Evolutionary conservation across 2,888 invertebrate species (phyloP).

Genomic region (Xylota segnis): DNA sequence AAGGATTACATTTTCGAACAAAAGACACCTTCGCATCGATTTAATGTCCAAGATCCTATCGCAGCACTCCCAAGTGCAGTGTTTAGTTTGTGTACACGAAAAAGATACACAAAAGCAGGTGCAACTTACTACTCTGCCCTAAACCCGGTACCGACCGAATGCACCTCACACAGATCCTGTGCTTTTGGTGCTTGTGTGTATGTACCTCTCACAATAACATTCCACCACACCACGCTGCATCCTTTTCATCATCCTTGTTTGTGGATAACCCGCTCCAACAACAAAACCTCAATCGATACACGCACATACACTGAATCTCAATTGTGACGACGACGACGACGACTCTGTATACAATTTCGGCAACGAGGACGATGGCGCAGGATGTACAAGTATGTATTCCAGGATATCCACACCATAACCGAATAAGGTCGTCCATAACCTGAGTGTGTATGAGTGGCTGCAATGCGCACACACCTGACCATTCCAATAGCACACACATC

Average conservation of each 20-base stretch:
- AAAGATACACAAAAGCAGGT: conserved; percentile 69
- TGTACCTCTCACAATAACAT: conserved; percentile 52
- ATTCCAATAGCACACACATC: conserved; percentile 64
- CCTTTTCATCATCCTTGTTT: conserved; percentile 51
- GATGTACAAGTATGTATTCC: conserved; percentile 56
- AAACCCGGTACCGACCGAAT: conserved; percentile 1
- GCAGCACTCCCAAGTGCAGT: conserved; percentile 29
- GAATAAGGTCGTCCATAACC: conserved; percentile 67
- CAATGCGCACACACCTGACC: conserved; percentile 77
- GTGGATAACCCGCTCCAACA: conserved; percentile 30
- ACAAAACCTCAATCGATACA: conserved; percentile 63
- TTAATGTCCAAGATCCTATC: conserved; percentile 75
- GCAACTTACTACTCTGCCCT: conserved; percentile 41
- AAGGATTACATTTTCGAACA: conserved; percentile 60
- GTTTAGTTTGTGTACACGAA: conserved; percentile 42
- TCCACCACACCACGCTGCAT: conserved; percentile 55
- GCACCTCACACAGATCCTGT: conserved; percentile 68
- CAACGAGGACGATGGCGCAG: conserved; percentile 59
- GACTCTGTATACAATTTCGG: conserved; percentile 1
- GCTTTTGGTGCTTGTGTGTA: not conserved
- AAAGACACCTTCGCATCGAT: conserved; percentile 62
- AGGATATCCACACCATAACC: conserved; percentile 66
- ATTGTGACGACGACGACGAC: conserved; percentile 47
- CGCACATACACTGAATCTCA: conserved; percentile 69
- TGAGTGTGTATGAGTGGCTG: conserved; percentile 60